These are phyloP conservation scores for Tetragonula carbonaria DNA, from an alignment of 2,888 invertebrate genomes.

Conservation along the genomic window DNA sequence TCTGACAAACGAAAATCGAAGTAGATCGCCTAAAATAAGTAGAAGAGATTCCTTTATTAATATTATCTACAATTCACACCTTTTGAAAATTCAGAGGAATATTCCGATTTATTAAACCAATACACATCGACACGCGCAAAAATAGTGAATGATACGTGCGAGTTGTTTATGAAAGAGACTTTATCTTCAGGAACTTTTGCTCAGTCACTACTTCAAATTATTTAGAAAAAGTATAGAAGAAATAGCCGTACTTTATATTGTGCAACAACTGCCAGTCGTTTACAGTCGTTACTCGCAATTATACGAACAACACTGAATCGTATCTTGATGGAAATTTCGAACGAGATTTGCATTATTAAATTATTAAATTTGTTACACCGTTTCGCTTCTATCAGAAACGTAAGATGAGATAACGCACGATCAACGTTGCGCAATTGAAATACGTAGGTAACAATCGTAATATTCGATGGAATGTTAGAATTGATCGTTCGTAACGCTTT, in stretches of 20 bases:
- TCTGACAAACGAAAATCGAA: too few relatives aligned
- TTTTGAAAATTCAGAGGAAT: too few relatives aligned
- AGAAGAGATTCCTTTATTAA: too few relatives aligned
- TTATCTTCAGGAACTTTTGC: slow-evolving; percentile 25
- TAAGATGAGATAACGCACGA: neutral
- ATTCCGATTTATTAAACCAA: too few relatives aligned
- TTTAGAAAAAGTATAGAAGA: neutral
- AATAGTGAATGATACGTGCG: too few relatives aligned
- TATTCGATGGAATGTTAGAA: too few relatives aligned
- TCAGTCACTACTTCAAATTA: neutral
- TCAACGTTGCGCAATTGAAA: slow-evolving; percentile 16
- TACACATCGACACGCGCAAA: too few relatives aligned
- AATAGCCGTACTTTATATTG: neutral
- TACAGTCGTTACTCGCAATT: neutral
- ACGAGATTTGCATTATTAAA: neutral
- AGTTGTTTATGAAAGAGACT: neutral
- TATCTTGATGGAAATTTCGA: neutral
- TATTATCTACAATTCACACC: too few relatives aligned
- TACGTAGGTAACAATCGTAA: neutral
- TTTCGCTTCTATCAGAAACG: slow-evolving; percentile 16
- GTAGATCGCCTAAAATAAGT: too few relatives aligned
- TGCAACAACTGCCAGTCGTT: too few relatives aligned
- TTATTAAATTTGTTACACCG: slow-evolving; percentile 1
- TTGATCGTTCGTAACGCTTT: neutral
- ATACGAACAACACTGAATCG: neutral